These are phyloP conservation scores for Lithophane leautieri DNA, from an alignment of 2,888 invertebrate genomes.

Conservation along the genomic window DNA sequence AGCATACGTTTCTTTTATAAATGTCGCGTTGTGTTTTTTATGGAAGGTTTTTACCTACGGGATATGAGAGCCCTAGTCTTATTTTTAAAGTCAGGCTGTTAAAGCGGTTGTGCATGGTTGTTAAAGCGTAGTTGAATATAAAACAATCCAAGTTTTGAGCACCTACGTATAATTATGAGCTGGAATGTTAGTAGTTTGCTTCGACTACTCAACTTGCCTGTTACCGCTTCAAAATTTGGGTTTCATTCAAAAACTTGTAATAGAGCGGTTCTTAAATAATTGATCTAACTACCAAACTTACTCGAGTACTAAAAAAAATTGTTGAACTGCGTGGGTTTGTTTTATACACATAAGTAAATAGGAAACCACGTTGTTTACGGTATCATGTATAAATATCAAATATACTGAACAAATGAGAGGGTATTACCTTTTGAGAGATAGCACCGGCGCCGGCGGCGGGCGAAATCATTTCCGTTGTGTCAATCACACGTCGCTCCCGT, in stretches of 20 bases:
- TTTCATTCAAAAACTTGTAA: slow-evolving; percentile 49
- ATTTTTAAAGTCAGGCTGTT: background rate
- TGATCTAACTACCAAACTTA: slow-evolving; percentile 45
- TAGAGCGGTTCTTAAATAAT: slow-evolving; percentile 51
- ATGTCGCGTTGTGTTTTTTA: slow-evolving; percentile 21
- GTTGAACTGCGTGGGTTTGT: slow-evolving; percentile 39
- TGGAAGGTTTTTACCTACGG: background rate
- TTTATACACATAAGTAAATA: slow-evolving; percentile 51
- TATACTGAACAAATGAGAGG: slow-evolving; percentile 81
- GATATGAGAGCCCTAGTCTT: background rate
- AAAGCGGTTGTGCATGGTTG: background rate
- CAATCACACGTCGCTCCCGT: slow-evolving; percentile 84
- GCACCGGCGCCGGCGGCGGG: slow-evolving; percentile 79
- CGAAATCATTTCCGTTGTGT: slow-evolving; percentile 89
- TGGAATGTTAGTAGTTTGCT: slow-evolving; percentile 28
- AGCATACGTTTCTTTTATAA: slow-evolving; percentile 36
- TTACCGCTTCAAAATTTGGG: slow-evolving; percentile 41
- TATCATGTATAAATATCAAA: slow-evolving; percentile 80
- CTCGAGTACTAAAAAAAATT: slow-evolving; percentile 38
- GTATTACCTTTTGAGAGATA: slow-evolving; percentile 83
- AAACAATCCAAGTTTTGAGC: background rate
- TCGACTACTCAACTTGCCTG: slow-evolving; percentile 18
- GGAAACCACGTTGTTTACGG: slow-evolving; percentile 69
- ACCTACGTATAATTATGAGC: background rate
- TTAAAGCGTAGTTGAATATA: background rate